These are phyloP conservation scores for Drosophila murphyi DNA, from an alignment of 1,140 invertebrate species.

Conservation along the genomic window DNA sequence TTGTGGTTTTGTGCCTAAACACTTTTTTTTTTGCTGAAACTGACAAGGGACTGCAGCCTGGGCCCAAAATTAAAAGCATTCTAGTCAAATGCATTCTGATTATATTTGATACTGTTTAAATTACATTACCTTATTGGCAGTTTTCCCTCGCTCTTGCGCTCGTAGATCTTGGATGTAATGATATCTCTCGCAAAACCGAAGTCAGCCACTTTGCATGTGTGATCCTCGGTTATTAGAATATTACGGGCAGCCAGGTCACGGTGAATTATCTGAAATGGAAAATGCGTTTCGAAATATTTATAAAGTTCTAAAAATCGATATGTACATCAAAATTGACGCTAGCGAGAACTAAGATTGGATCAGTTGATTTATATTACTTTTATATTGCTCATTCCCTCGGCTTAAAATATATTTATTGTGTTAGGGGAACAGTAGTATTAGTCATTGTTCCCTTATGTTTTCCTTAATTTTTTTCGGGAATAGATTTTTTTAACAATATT, in stretches of 20 bases:
- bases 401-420: too few species aligned
- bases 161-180: conserved; percentile 93
- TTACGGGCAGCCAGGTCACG: conserved; percentile 96
- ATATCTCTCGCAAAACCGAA: conserved; percentile 97
- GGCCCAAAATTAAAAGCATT: too few species aligned
- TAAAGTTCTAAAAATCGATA: background rate
- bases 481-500: too few species aligned
- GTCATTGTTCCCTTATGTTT: too few species aligned
- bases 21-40: too few species aligned
- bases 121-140: conserved; percentile 86
- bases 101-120: background rate
- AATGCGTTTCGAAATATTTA: conserved; percentile 10
- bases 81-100: too few species aligned
- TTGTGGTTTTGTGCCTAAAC: too few species aligned
- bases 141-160: conserved; percentile 94
- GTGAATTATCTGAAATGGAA: conserved; percentile 91
- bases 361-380: too few species aligned
- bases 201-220: conserved; percentile 96
- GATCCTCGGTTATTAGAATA: conserved; percentile 93
- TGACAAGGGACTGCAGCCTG: too few species aligned
- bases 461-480: too few species aligned
- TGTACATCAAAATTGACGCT: background rate
- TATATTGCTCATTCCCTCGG: background rate
- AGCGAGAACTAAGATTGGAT: background rate
- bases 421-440: too few species aligned